Percentiles rank a stretch among this genome's conserved stretches.
These are phyloP conservation scores for Aplodontia rufa DNA, from an alignment of 2,113 vertebrate genomes.

Conservation along the genomic window DNA sequence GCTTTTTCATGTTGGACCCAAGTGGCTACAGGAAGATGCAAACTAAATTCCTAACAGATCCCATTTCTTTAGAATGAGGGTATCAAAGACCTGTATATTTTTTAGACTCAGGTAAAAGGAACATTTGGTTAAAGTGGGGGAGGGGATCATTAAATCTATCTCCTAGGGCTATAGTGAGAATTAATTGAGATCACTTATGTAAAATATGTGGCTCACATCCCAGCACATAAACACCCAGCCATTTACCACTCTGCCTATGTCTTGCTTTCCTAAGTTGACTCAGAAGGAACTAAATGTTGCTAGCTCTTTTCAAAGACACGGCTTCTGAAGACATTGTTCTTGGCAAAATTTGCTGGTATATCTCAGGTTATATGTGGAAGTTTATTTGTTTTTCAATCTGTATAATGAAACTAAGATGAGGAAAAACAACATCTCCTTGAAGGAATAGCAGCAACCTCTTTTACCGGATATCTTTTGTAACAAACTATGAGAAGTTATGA, in stretches of 20 bases:
- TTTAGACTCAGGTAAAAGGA: constrained; percentile 2
- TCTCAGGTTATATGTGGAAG: background rate
- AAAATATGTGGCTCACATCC: background rate
- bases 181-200: background rate
- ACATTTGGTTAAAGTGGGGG: background rate
- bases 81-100: constrained; percentile 30
- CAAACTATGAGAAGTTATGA: background rate
- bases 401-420: background rate
- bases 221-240: background rate
- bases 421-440: background rate
- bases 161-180: background rate
- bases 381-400: background rate
- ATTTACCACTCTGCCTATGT: background rate
- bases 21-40: background rate
- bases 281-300: background rate
- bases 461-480: background rate
- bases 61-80: background rate
- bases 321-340: background rate
- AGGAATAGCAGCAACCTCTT: background rate
- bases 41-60: background rate
- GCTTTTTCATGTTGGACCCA: constrained; percentile 24
- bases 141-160: background rate
- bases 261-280: background rate
- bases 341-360: background rate
- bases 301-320: background rate